Base-by-base conservation (phyloP, 2,113 vertebrate species). In the Holacanthus passer region DNA sequence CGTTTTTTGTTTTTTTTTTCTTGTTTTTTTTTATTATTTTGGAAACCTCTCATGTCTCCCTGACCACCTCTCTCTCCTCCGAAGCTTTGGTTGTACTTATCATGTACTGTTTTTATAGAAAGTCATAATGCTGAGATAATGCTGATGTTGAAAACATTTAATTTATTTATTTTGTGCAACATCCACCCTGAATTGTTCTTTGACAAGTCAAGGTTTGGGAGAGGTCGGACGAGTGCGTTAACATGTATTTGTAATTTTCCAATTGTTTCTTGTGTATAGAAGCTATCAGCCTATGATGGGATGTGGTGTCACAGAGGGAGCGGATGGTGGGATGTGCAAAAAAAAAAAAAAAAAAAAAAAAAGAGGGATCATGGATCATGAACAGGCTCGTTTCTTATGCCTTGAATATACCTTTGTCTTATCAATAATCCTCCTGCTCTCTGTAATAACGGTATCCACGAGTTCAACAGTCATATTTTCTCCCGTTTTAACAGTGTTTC, bases 401-500 rank as follows among this genome's bases (percentile, higher is more conserved):
- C 89, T 90, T 91, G 78, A 89, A 84, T 77, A 88, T 90, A 87
- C 71, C 82, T 91, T 93, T 90, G 91, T 94, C 91, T 91, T 91
- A 92, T 90, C 79, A 79, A 82, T 90, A 88, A 48, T 89, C 81
- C 80, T 92, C 90, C 89, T 81, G 75, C 87, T 90, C 86, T 89
- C 70, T 82, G 83, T 92, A 88, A 88, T 81, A 83, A 91, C 69
- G 71, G 83, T 88, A 73, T 89, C 91, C 83, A 83, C 74, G 22
- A 86, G 84, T 78, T 74, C 83, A 68, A 82, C 73, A 79, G 82
- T 94, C 91, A 91, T 78, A 86, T 81, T 89, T 95, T 92, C 73
- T 94, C 93, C 90, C 96, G 50, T 95, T 96, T 91, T 93, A 96
- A 96, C 97, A 98, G 96, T 98, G 96, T 98, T 96, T 96, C 95